These are phyloP conservation scores for Trypoxylus dichotomus DNA, from an alignment of 1,140 invertebrate genomes.

Conservation along the genomic window DNA sequence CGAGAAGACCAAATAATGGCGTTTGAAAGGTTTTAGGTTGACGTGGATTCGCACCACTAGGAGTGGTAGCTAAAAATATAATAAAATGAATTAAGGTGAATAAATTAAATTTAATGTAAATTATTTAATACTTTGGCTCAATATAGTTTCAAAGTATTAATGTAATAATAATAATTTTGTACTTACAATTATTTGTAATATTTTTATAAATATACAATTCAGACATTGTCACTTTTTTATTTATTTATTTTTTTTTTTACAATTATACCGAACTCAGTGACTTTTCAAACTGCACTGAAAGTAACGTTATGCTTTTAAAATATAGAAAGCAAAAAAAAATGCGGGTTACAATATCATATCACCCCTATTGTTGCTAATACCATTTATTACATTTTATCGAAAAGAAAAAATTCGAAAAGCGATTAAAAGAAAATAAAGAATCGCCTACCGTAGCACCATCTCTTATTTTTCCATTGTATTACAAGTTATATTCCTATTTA, in stretches of 20 bases:
- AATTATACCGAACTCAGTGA: not conserved
- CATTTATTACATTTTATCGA: not conserved
- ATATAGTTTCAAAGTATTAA: too few species aligned
- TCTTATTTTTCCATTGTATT: not conserved
- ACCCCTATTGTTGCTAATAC: not conserved
- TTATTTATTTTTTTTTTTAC: not conserved
- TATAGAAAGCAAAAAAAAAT: constrained; percentile 7
- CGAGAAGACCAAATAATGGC: constrained; percentile 12
- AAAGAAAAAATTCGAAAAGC: not conserved
- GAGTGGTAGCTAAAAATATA: not conserved
- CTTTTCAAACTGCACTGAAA: not conserved
- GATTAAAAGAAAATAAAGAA: not conserved
- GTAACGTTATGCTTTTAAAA: not conserved
- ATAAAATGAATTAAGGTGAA: not conserved
- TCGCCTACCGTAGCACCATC: not conserved
- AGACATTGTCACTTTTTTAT: not conserved
- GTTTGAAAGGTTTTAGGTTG: constrained; percentile 13
- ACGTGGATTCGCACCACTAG: not conserved
- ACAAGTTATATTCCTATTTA: not conserved
- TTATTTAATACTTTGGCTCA: too few species aligned
- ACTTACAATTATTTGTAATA: not conserved
- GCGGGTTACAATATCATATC: not conserved
- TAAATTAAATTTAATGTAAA: too few species aligned
- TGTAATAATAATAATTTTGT: not conserved
- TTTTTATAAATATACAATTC: not conserved